A percentile compares a stretch with the other conserved stretches of the same genome.
Evolutionary conservation across 1,140 invertebrate genomes (phyloP).

Genomic region (Drosophila gunungcola): DNA sequence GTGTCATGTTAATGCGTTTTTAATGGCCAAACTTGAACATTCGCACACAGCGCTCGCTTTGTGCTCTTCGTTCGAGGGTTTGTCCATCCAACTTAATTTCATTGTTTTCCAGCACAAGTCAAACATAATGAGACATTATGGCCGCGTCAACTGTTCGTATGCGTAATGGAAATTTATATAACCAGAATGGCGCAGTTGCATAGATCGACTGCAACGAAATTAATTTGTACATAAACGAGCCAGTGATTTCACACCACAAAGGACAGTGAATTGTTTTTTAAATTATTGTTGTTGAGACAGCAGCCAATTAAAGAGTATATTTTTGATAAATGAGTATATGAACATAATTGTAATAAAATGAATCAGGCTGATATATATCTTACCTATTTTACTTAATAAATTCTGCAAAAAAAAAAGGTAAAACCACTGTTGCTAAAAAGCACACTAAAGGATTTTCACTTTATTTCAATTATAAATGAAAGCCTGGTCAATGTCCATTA

Average conservation of each 20-base stretch:
- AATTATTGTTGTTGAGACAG: conserved; percentile 24
- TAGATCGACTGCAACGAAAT: conserved; percentile 44
- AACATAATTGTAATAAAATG: not conserved
- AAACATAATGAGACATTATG: conserved; percentile 73
- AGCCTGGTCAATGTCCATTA: conserved; percentile 17
- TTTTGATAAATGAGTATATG: not conserved
- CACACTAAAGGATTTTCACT: not conserved
- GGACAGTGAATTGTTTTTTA: conserved; percentile 31
- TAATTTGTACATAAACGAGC: conserved; percentile 47
- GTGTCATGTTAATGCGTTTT: conserved; percentile 78
- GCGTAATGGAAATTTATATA: conserved; percentile 77
- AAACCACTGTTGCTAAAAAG: not conserved
- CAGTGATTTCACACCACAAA: conserved; percentile 31
- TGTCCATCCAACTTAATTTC: conserved; percentile 56
- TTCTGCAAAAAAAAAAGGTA: not conserved
- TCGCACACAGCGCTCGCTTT: conserved; percentile 49
- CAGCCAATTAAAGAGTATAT: conserved; percentile 10
- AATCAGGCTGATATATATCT: too few species aligned
- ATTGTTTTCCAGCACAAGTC: conserved; percentile 71
- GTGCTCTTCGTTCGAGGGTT: conserved; percentile 48
- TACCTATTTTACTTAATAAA: too few species aligned
- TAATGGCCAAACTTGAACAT: conserved; percentile 76
- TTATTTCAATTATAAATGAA: conserved; percentile 22
- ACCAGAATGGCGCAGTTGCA: not conserved
- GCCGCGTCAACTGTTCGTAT: conserved; percentile 59